Conservation (phyloP, 2,888 invertebrate genomes). For the Acrobasis consociella region DNA sequence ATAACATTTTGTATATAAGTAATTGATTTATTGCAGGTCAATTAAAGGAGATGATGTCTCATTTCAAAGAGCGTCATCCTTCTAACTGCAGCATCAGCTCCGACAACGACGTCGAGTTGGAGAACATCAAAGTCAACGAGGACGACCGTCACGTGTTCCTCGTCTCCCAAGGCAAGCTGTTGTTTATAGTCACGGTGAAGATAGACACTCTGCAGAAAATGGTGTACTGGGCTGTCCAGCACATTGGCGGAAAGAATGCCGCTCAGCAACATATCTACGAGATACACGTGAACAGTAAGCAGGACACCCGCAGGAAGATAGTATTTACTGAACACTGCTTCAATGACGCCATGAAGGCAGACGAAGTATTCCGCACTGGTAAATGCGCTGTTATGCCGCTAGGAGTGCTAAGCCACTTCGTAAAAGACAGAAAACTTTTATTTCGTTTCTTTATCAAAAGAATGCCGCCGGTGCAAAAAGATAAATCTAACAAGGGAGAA, state of each 20-base stretch:
- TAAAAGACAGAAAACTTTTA: constrained; percentile 55
- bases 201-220: constrained; percentile 64
- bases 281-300: constrained; percentile 62
- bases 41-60: constrained; percentile 61
- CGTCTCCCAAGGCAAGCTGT: constrained; percentile 53
- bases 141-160: constrained; percentile 64
- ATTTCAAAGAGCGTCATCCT: constrained; percentile 67
- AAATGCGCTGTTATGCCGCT: constrained; percentile 67
- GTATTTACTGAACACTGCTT: constrained; percentile 67
- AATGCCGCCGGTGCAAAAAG: constrained; percentile 34
- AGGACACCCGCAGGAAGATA: constrained; percentile 57
- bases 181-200: constrained; percentile 66
- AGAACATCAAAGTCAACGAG: constrained; percentile 45
- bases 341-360: constrained; percentile 62
- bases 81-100: constrained; percentile 50
- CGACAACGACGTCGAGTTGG: constrained; percentile 57
- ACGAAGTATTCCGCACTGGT: constrained; percentile 60
- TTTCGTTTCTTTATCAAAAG: constrained; percentile 64
- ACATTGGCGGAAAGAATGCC: constrained; percentile 60
- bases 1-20: constrained; percentile 12
- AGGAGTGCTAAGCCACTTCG: constrained; percentile 53
- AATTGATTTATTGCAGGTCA: constrained; percentile 49
- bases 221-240: constrained; percentile 68
- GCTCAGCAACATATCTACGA: constrained; percentile 68
- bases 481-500: constrained; percentile 36